A percentile compares a stretch with the other conserved stretches of the same genome.
Conservation (phyloP, 1,140 invertebrate genomes). For the Latrodectus geometricus region DNA sequence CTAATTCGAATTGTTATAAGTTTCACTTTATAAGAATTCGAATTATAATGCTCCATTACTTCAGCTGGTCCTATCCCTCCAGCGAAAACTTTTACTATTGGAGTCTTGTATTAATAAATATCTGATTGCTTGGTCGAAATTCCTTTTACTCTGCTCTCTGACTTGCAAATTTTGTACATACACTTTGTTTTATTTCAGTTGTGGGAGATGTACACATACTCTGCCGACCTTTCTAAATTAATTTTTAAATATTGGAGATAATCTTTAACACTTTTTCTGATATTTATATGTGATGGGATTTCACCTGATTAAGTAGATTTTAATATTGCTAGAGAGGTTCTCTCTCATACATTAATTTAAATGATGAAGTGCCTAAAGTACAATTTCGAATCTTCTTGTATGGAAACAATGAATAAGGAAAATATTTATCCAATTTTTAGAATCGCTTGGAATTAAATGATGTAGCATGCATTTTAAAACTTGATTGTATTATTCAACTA, state of each 20-base stretch:
- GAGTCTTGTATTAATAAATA: not conserved
- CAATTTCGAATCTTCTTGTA: not conserved
- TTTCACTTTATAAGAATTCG: not conserved
- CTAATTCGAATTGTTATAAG: too few species aligned
- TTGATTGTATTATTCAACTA: constrained; percentile 18
- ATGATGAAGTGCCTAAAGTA: not conserved
- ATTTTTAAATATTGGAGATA: not conserved
- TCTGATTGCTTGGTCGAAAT: not conserved
- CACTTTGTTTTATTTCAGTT: not conserved
- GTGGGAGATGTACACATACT: not conserved
- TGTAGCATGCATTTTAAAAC: constrained; percentile 13
- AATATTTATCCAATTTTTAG: constrained; percentile 19
- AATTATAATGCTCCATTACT: not conserved
- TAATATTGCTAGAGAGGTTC: not conserved
- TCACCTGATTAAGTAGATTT: not conserved
- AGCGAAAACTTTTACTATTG: not conserved
- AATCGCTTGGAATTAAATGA: not conserved
- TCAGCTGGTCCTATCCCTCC: not conserved
- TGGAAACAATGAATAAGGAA: not conserved
- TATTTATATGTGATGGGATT: not conserved
- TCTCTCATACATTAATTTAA: not conserved
- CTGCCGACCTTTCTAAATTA: not conserved
- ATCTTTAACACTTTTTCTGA: not conserved
- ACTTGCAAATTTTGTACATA: not conserved
- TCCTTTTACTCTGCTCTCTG: not conserved